Evolutionary conservation across 2,113 vertebrate genomes (phyloP).

Genomic region (Hylia prasina): DNA sequence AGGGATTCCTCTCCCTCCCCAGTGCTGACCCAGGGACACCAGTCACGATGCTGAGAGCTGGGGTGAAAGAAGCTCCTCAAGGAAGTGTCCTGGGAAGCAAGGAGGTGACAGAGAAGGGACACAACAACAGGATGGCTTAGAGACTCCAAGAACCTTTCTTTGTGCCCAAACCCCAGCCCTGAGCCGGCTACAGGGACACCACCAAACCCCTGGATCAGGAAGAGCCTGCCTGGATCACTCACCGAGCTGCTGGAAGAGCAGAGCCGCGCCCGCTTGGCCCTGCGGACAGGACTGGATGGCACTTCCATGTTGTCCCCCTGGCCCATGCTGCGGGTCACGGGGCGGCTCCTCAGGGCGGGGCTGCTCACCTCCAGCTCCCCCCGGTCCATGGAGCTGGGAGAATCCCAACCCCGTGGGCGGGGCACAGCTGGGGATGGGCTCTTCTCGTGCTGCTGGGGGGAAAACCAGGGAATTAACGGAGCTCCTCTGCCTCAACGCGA

Average conservation of each 20-base stretch:
- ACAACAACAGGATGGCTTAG: rapidly evolving
- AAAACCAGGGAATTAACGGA: not conserved
- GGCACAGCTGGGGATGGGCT: constrained; percentile 57
- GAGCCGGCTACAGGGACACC: not conserved
- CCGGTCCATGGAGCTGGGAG: constrained; percentile 75
- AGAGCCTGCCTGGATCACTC: not conserved
- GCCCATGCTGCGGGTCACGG: constrained; percentile 83
- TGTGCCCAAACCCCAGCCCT: rapidly evolving
- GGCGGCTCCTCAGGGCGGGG: constrained; percentile 76
- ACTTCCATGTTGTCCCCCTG: constrained; percentile 78
- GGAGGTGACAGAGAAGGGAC: not conserved
- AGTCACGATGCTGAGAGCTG: constrained; percentile 88
- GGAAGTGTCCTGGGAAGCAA: constrained; percentile 72
- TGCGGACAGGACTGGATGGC: constrained; percentile 75
- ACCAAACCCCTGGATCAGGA: not conserved
- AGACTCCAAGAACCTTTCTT: not conserved
- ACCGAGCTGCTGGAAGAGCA: constrained; percentile 83
- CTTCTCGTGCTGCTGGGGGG: constrained; percentile 68
- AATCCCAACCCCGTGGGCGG: constrained; percentile 81
- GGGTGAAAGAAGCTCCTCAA: constrained; percentile 83
- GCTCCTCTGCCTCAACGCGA: no score
- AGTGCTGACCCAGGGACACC: constrained; percentile 90
- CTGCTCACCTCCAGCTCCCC: constrained; percentile 67
- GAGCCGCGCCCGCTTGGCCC: constrained; percentile 83
- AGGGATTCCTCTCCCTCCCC: constrained; percentile 45